Evolutionary conservation across 2,888 invertebrate species (phyloP), one percentile per base, ranked within the genome.

Genomic region (Apodemia hepburni): DNA sequence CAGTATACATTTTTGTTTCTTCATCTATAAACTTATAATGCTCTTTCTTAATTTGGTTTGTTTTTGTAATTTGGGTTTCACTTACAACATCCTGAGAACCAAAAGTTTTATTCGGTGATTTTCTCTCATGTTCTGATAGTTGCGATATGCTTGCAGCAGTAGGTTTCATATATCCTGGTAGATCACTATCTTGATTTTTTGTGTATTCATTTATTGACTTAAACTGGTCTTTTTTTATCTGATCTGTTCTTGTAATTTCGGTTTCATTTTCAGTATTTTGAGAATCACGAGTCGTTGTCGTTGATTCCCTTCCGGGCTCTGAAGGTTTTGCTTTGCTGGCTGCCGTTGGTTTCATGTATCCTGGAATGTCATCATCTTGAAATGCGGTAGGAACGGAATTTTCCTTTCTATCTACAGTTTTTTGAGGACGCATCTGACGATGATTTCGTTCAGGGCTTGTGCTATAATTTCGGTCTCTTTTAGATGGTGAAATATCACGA

Each of bases 181-280:
- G 77, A 61, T 73, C 74, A 49, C 77, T 76, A 58, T 17, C 47
- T 61, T 64, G 59, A 29, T 66, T 78, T 76, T 88, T 88, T 47
- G 85, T 87, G 78, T 89, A 87, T 71, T 87, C 87, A 47, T 87
- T 85, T 59, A 88, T 79, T 66, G 86, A 87, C 68, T 77, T 84
- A 62, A 85, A 84, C 65, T 87, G 82, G 61, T 87, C 82, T 70
- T 85, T 76, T 65, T 76, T 79, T 6, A 77, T 59, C 67, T 76
- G 77, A n/a, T 68, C 73, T 0, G 71, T 59, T 11, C 49, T 60
- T 18, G 58, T 58, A 45, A 65, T 61, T 42, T 71, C 62, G 17
- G 64, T 64, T 59, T 70, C 54, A 15, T 15, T 54, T 27, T 15
- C 5, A 54, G 15, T 54, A 54, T n/a, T n/a, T n/a, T n/a, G n/a